A percentile compares a stretch with the other conserved stretches of the same genome.
phyloP scores from a whole-genome alignment of 2,797 vertebrate species.

The Micropoecilia bifurca region DNA sequence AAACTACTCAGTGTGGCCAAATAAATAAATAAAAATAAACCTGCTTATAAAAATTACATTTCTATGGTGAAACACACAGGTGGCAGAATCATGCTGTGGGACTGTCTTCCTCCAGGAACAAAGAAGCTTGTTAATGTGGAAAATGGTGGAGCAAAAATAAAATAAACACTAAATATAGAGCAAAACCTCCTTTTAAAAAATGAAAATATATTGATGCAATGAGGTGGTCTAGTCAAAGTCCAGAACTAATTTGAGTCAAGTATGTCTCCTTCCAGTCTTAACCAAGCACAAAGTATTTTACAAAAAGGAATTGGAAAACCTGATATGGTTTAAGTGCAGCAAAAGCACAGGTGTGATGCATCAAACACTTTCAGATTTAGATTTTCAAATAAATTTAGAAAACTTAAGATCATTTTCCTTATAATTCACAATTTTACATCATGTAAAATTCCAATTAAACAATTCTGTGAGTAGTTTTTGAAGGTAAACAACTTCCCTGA shows the following conservation, averaged over 20 bases:
- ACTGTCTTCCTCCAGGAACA: background rate
- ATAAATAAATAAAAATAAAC: background rate
- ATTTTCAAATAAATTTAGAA: too few species aligned
- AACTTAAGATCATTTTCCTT: background rate
- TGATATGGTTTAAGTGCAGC: background rate
- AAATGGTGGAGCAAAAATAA: background rate
- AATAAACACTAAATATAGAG: background rate
- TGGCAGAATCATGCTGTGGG: background rate
- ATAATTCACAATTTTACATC: background rate
- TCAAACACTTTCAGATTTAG: background rate
- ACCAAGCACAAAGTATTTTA: background rate
- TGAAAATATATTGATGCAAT: background rate
- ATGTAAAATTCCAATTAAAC: background rate
- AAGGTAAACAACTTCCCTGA: background rate
- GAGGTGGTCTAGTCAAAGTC: background rate
- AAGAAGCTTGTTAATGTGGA: background rate
- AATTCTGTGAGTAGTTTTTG: background rate
- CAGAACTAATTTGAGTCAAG: background rate
- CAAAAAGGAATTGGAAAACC: background rate
- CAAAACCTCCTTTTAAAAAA: background rate
- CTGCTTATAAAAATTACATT: background rate
- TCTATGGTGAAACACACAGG: too few species aligned
- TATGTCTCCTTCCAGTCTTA: background rate
- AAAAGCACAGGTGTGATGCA: background rate
- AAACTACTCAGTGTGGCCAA: background rate